Percentiles rank a stretch among this genome's conserved stretches.
phyloP scores from a whole-genome alignment of 2,888 invertebrate species.

The Brachycybe producta region DNA sequence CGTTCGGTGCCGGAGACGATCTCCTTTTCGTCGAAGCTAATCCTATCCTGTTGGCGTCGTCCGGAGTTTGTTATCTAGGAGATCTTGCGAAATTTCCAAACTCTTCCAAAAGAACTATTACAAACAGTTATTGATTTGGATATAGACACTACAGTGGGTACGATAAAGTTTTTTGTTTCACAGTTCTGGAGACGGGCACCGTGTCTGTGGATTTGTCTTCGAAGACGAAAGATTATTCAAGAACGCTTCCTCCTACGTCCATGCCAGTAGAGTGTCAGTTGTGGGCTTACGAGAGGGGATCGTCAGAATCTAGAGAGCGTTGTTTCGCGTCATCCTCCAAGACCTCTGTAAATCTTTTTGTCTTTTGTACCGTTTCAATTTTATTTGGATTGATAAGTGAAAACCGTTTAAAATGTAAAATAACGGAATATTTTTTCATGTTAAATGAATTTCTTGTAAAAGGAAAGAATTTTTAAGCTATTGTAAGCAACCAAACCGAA shows the following conservation, averaged over 20 bases:
- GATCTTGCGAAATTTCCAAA: conserved; percentile 7
- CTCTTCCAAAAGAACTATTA: neutral
- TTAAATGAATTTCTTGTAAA: too few relatives aligned
- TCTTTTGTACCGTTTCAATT: too few relatives aligned
- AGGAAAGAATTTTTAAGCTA: too few relatives aligned
- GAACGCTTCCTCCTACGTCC: neutral
- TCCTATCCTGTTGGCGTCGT: neutral
- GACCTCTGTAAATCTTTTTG: too few relatives aligned
- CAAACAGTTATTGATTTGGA: conserved; percentile 8
- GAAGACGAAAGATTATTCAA: too few relatives aligned
- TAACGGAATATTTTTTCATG: too few relatives aligned
- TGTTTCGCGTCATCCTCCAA: too few relatives aligned
- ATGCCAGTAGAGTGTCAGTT: neutral
- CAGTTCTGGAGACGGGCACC: conserved; percentile 3
- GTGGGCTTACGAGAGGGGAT: conserved; percentile 5
- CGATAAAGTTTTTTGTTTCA: neutral
- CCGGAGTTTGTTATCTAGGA: conserved; percentile 12
- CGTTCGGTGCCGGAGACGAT: neutral
- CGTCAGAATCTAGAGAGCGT: too few relatives aligned
- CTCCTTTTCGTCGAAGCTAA: conserved; percentile 1
- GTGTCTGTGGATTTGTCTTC: neutral
- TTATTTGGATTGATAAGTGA: too few relatives aligned
- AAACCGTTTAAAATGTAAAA: too few relatives aligned
- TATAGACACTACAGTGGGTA: neutral
- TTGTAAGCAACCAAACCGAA: too few relatives aligned